Conservation (phyloP, 1,140 invertebrate genomes). For the Panulirus ornatus region DNA sequence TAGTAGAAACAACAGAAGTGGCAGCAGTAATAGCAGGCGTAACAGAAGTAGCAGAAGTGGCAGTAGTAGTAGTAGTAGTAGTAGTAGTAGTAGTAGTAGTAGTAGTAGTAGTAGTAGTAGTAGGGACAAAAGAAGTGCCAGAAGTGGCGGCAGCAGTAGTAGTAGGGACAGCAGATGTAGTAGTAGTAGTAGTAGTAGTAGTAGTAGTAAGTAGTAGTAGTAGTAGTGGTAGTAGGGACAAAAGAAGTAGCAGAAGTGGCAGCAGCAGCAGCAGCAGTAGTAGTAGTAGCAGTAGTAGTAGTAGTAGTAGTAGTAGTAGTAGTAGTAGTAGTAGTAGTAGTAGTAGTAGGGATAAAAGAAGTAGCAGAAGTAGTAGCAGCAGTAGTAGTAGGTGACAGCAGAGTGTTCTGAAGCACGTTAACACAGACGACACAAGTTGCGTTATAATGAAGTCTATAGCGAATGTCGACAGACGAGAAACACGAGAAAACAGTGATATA, state of each 20-base stretch:
- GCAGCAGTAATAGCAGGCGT: not conserved
- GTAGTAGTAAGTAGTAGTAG: not conserved
- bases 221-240: not conserved
- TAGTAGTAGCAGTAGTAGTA: conserved; percentile 13
- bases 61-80: not conserved
- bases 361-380: too few relatives aligned
- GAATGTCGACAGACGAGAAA: too few relatives aligned
- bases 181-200: not conserved
- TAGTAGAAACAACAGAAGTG: too few relatives aligned
- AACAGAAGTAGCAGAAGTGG: not conserved
- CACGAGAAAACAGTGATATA: too few relatives aligned
- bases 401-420: too few relatives aligned
- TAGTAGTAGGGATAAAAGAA: too few relatives aligned
- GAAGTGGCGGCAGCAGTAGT: too few relatives aligned
- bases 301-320: conserved; percentile 30
- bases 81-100: conserved; percentile 8
- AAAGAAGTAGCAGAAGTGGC: not conserved
- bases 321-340: conserved; percentile 21
- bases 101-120: not conserved
- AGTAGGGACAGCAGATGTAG: too few relatives aligned
- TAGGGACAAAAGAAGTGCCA: not conserved
- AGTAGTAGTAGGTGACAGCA: too few relatives aligned
- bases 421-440: too few relatives aligned
- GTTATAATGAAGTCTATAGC: too few relatives aligned
- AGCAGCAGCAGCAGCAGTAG: not conserved